A percentile compares a stretch with the other conserved stretches of the same genome.
phyloP scores from a whole-genome alignment of 2,888 invertebrate genomes.

The Coleophora flavipennella region DNA sequence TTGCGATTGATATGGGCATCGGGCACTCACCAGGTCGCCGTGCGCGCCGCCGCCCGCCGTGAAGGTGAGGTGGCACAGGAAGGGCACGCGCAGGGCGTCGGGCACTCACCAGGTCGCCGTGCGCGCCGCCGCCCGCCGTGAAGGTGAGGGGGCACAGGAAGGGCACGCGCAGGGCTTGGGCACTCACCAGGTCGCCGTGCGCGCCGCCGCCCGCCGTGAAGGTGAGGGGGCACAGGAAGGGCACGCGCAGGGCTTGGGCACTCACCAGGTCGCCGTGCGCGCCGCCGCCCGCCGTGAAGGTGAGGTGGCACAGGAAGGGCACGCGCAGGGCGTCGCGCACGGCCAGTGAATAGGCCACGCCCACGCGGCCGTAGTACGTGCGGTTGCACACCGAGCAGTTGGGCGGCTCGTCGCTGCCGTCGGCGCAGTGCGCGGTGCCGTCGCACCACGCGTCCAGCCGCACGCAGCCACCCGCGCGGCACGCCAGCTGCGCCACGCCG shows the following conservation, averaged over 20 bases:
- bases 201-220: conserved; percentile 92
- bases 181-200: conserved; percentile 88
- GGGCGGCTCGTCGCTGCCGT: conserved; percentile 87
- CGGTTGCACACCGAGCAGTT: conserved; percentile 90
- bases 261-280: conserved; percentile 83
- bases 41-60: too few species aligned
- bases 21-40: too few species aligned
- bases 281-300: conserved; percentile 92
- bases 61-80: too few species aligned
- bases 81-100: too few species aligned
- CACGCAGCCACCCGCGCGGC: conserved; percentile 81
- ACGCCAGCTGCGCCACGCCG: conserved; percentile 50
- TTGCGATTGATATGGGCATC: too few species aligned
- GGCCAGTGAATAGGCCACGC: conserved; percentile 84
- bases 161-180: too few species aligned
- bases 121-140: too few species aligned
- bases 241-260: conserved; percentile 65
- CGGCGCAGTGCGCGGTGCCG: conserved; percentile 87
- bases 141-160: too few species aligned
- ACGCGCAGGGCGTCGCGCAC: conserved; percentile 83
- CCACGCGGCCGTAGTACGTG: conserved; percentile 91
- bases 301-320: conserved; percentile 91
- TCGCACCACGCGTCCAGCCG: conserved; percentile 90
- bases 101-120: too few species aligned
- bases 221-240: conserved; percentile 91